Conservation (phyloP, 2,797 vertebrate genomes). For the Alauda arvensis region DNA sequence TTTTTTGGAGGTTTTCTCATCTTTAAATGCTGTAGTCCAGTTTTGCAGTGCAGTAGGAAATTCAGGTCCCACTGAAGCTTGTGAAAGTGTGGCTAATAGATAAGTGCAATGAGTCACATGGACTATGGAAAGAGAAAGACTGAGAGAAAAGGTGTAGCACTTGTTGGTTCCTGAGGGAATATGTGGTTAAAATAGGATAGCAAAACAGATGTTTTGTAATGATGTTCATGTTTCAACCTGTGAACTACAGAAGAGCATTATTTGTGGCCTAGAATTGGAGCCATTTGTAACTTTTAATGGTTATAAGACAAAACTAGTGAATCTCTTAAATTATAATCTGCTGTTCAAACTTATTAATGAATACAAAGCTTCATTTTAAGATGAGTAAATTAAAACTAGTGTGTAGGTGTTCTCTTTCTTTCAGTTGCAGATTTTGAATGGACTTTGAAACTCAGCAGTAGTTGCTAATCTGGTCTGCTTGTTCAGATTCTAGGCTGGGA, state of each 20-base stretch:
- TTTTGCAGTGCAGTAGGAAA: background rate
- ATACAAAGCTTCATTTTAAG: background rate
- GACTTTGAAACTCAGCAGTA: background rate
- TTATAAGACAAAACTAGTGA: background rate
- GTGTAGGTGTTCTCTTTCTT: background rate
- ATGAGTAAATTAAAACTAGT: background rate
- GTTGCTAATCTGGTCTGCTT: background rate
- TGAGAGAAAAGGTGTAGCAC: background rate
- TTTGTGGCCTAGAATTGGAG: background rate
- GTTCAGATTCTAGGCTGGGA: background rate
- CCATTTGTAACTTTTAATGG: background rate
- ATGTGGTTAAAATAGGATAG: background rate
- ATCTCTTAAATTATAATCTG: background rate
- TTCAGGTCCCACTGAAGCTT: background rate
- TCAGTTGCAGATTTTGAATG: background rate
- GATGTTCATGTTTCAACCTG: background rate
- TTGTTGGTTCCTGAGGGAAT: background rate
- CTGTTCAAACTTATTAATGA: background rate
- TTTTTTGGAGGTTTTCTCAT: background rate
- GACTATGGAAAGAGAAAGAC: background rate
- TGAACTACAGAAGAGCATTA: background rate
- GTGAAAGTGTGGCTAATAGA: background rate
- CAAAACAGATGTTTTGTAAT: background rate
- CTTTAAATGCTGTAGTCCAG: background rate
- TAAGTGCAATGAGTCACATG: background rate